Evolutionary conservation across 2,113 vertebrate species (phyloP), one percentile per base, ranked within the genome.

Genomic region (Saccopteryx bilineata): DNA sequence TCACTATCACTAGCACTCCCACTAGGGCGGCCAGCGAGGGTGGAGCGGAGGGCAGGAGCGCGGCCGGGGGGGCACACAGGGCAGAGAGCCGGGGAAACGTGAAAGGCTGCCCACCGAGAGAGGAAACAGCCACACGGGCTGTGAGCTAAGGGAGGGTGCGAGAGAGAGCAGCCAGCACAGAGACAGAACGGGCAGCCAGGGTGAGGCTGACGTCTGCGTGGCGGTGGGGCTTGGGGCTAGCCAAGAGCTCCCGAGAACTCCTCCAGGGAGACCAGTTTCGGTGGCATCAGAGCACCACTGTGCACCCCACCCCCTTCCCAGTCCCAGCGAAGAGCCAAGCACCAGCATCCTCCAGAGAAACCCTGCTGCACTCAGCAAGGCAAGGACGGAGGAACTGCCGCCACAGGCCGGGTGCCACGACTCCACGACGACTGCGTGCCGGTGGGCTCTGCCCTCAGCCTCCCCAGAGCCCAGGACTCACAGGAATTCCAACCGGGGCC

Each of bases 401-500:
- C 74, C 50, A 10, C 69, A 48, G 52, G 21, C 7, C 23, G 33
- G 60, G 23, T 23, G 5, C 1, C 0, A 7, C 3, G 28, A 46
- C 12, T 66, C 23, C 58, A 19, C 10, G 5, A 7, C 75, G 56
- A 72, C 10, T 1, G 18, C 1, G 3, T 9, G 14, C 9, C 48
- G 19, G 17, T 15, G 23, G 61, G 31, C 33, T n/a, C 39, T 33
- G 5, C 26, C 13, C 68, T n/a, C 28, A 76, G 66, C 90, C 91
- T 93, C 74, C 61, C 23, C 65, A 66, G 87, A 94, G 87, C 90
- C 93, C 48, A 54, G 69, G 96, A 69, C 58, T 81, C 96, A 95
- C 12, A 61, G 96, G 97, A 88, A 84, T 88, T 58, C 50, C 90
- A 92, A 56, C 80, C 92, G 84, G 90, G 90, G 90, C 95, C 90